Conservation (phyloP, 2,113 vertebrate species). For the Trematomus loennbergii region DNA sequence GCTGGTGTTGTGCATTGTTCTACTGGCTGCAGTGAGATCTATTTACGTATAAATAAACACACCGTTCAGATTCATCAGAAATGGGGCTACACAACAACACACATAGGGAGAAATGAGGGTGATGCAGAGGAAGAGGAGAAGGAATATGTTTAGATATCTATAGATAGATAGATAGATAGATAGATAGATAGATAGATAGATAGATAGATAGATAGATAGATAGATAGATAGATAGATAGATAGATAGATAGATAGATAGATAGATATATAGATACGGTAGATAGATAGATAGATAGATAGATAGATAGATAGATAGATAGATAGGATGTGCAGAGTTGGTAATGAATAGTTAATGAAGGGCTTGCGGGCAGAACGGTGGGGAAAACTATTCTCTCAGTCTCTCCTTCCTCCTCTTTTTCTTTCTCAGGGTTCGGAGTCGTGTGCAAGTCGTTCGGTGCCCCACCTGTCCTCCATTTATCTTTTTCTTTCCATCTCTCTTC, state of each 20-base stretch:
- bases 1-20: conserved; percentile 54
- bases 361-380: conserved; percentile 79
- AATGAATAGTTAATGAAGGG: conserved; percentile 85
- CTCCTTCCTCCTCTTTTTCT: conserved; percentile 45
- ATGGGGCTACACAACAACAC: conserved; percentile 11
- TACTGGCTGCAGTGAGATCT: conserved; percentile 52
- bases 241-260: conserved; percentile 59
- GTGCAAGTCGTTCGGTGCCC: conserved; percentile 67
- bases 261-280: conserved; percentile 66
- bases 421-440: conserved; percentile 56
- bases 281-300: conserved; percentile 66
- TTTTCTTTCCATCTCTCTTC: conserved; percentile 30
- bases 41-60: conserved; percentile 66
- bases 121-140: conserved; percentile 6
- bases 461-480: conserved; percentile 72
- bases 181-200: conserved; percentile 1
- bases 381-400: conserved; percentile 76
- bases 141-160: background rate
- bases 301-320: conserved; percentile 67
- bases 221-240: conserved; percentile 51
- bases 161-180: background rate
- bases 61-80: conserved; percentile 55
- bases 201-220: conserved; percentile 5
- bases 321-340: conserved; percentile 71
- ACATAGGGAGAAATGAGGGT: background rate